phyloP scores from a whole-genome alignment of 2,888 invertebrate species.

The Orchesellides sinensis region DNA sequence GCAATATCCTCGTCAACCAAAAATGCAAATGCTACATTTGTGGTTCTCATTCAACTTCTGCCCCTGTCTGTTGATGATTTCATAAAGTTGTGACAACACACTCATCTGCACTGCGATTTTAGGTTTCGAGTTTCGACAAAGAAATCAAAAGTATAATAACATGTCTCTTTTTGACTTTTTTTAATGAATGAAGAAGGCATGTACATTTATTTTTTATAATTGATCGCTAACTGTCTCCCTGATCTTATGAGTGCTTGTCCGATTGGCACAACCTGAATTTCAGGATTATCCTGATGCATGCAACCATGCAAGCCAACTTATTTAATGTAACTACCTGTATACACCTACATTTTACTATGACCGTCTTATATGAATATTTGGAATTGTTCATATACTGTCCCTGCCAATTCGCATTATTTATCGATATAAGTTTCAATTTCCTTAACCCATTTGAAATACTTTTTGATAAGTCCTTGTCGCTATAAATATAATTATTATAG shows the following conservation, averaged over 20 bases:
- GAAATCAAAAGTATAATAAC: constrained; percentile 16
- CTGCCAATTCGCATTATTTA: too few species aligned
- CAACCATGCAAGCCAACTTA: background rate
- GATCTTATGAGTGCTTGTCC: background rate
- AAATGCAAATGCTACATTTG: background rate
- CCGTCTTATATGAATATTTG: background rate
- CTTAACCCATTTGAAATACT: background rate
- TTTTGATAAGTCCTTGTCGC: background rate
- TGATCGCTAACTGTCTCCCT: constrained; percentile 10
- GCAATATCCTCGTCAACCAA: background rate
- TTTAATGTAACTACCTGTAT: background rate
- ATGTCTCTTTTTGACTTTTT: constrained; percentile 1
- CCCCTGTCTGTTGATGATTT: background rate
- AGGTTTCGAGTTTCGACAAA: background rate
- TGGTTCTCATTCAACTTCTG: background rate
- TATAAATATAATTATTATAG: too few species aligned
- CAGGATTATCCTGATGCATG: background rate
- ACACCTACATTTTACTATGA: background rate
- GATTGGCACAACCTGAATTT: background rate
- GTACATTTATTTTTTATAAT: constrained; percentile 24
- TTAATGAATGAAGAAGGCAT: background rate
- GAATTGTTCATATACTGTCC: background rate
- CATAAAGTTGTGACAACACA: constrained; percentile 9
- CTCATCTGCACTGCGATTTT: background rate
- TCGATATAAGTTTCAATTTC: background rate